Base-by-base conservation (phyloP, 2,797 vertebrate genomes). In the Eleutherodactylus coqui region DNA sequence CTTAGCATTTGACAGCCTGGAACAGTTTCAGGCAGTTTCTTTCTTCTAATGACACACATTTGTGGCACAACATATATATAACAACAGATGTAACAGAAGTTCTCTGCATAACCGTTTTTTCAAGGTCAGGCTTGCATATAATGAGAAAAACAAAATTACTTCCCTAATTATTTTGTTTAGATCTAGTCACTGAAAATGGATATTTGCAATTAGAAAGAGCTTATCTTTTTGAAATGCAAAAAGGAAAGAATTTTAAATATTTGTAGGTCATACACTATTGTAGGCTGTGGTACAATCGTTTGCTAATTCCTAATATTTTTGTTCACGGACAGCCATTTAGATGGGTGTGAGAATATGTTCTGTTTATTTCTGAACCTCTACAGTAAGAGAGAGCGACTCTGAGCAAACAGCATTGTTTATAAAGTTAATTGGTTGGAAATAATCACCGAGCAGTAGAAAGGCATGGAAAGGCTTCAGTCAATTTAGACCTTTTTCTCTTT, bases 111-210 rank as follows among this genome's bases (percentile, higher is more conserved):
- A 78, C 80, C 75, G 72, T 83, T 87, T 87, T 83, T 83, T 86
- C 85, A 87, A 87, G 85, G 85, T 87, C 80, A 87, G 85, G 45
- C 81, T 83, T 87, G 85, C 85, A 87, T 83, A 78, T 83, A 87
- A 87, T 87, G 85, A 83, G 85, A 77, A 87, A 87, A 79, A 78
- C 85, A 83, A 87, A 87, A 87, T 87, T 83, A 83, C 62, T 83
- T 79, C 27, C 75, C 51, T 83, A 87, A 87, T 87, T 83, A 83
- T 87, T 87, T 77, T 79, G 80, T 83, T 87, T 77, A 70, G 73
- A 87, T 72, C 85, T 72, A 79, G 49, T 87, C 75, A 83, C 77
- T 5, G 72, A 79, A 83, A 78, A 83, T 83, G 75, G 58, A 82
- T 77, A 83, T 87, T 83, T 86, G 81, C 75, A 78, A 83, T 82